A percentile compares a stretch with the other conserved stretches of the same genome.
These are phyloP conservation scores for Anhinga rufa DNA, from an alignment of 2,113 vertebrate species.

Conservation along the genomic window DNA sequence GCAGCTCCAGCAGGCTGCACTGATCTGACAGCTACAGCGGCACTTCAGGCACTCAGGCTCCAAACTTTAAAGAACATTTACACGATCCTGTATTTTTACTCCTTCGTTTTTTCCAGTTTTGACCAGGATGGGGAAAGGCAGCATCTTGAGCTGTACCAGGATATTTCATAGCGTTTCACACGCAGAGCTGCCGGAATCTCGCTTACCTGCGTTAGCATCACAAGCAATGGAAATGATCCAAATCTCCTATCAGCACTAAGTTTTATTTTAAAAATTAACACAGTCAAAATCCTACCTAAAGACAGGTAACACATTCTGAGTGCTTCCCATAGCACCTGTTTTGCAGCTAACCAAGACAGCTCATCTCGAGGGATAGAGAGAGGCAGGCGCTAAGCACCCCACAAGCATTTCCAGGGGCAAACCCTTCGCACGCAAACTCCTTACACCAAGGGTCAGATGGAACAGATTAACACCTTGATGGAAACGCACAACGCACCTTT, in stretches of 20 bases:
- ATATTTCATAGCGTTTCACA: rapidly evolving
- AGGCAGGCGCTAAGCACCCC: not conserved
- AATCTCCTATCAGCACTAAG: rapidly evolving
- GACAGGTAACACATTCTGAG: rapidly evolving
- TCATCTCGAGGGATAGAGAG: not conserved
- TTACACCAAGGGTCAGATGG: not conserved
- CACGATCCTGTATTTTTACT: rapidly evolving
- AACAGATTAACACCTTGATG: not conserved
- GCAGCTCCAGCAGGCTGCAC: not conserved
- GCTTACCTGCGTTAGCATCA: not conserved
- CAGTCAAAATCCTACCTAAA: not conserved
- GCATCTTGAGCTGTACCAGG: rapidly evolving
- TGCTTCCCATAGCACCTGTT: not conserved
- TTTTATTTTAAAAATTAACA: not conserved
- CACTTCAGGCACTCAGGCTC: not conserved
- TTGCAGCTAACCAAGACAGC: not conserved
- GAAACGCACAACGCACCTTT: not conserved
- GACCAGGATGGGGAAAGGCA: not conserved
- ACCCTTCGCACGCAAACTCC: not conserved
- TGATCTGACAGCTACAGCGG: rapidly evolving
- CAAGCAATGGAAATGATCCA: not conserved
- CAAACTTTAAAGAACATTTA: not conserved
- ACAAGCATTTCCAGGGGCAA: not conserved
- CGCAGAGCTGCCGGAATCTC: not conserved
- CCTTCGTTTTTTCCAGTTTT: not conserved